Evolutionary conservation across 2,113 vertebrate genomes (phyloP).

Genomic region (Otolemur garnettii): DNA sequence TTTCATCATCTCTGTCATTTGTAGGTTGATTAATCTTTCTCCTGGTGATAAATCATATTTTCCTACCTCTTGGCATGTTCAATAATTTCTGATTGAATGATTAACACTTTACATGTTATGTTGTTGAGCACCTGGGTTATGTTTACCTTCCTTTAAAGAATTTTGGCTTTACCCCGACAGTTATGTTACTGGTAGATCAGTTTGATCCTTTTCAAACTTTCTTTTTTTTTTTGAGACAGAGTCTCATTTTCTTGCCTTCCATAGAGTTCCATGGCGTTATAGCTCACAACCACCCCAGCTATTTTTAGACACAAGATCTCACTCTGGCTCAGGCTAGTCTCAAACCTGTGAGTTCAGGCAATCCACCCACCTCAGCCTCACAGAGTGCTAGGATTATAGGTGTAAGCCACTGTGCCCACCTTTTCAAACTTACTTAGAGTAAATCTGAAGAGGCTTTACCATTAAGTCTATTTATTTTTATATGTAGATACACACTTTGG

Average conservation of each 20-base stretch:
- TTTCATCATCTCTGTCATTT: not conserved
- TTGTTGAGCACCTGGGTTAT: not conserved
- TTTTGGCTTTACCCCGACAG: not conserved
- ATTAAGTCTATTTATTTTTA: not conserved
- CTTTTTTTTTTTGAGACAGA: not conserved
- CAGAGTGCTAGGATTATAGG: no score
- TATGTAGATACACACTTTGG: not conserved
- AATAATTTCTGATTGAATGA: not conserved
- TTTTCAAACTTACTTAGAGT: slow-evolving; percentile 5
- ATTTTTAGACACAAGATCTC: no score
- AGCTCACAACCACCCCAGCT: no score
- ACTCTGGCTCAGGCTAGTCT: no score
- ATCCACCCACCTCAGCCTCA: no score
- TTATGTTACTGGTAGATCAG: not conserved
- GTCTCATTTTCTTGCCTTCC: no score
- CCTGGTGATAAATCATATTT: not conserved
- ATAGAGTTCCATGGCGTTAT: no score
- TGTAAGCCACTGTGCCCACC: no score
- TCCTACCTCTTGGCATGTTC: not conserved
- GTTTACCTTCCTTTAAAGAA: not conserved
- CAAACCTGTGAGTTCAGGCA: no score
- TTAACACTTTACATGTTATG: not conserved
- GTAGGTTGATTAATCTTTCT: not conserved
- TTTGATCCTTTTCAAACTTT: not conserved
- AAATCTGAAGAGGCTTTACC: not conserved